Evolutionary conservation across 2,113 vertebrate species (phyloP), one percentile per base, ranked within the genome.

Genomic region (Cisticola juncidis): DNA sequence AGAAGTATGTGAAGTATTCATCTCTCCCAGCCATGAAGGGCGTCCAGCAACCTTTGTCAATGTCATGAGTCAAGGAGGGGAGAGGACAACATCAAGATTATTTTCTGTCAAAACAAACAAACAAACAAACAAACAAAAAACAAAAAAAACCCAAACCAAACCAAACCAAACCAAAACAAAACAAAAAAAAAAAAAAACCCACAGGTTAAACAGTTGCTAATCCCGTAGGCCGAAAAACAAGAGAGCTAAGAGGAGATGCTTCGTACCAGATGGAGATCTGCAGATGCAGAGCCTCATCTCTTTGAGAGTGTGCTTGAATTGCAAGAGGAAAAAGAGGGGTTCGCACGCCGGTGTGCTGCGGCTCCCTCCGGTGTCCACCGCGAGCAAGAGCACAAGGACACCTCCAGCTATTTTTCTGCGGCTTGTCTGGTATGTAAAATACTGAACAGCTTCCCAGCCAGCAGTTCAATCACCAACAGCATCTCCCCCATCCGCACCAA

Each of bases 301-400:
- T 51, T 29, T 9, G 35, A 68, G 5, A 35, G 48, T 6, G 53
- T 15, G 14, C 40, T 56, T 57, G 80, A 25, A 9, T 35, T 58
- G 51, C 54, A 23, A 68, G 42, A 61, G 31, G 2, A 3, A 21
- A 36, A 69, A 38, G 4, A 36, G 50, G 38, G 5, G 33, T 58
- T 33, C 11, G 2, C 22, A 3, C 4, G 81, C 25, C 14, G 23
- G 20, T 36, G 44, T 86, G 66, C 60, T 90, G 82, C 80, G 81
- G 92, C 94, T 94, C 96, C 96, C 94, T 93, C 96, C 82, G 19
- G 89, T 89, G 96, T 93, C 81, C 83, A 4, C 57, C 26, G 50
- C 16, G 7, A 90, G 86, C 65, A 91, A 80, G 78, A 89, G 58
- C 91, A 77, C 18, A 64, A 14, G 54, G 22, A 66, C 4, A 2